Base-by-base conservation (phyloP, 2,888 invertebrate genomes). In the Andrena hattorfiana region DNA sequence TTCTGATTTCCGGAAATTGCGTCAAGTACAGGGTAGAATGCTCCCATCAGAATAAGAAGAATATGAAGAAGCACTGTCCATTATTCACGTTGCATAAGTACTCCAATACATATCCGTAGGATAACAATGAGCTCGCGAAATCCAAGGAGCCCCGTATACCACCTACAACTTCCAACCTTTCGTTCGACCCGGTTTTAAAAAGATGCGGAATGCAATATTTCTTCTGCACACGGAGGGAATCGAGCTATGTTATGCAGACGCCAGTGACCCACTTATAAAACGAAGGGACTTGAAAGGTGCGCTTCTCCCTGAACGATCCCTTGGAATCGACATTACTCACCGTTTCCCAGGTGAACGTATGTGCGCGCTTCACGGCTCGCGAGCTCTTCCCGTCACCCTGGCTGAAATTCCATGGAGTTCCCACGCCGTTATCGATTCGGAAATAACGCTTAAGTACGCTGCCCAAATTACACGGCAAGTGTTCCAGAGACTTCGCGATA, bases 191-290 rank as follows among this genome's bases (percentile, higher is more conserved):
- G 35, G 60, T 76, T 77, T 54, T 51, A 59, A 80, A 72, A 75
- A 67, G 62, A 68, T 64, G 63, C 63, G 62, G 75, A 80, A 68
- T 72, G 81, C 68, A 48, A 80, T 75, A 82, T 80, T 76, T 83
- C 80, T 72, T 76, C 59, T 35, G 51, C 26, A 16, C 26, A 13
- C 20, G 30, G 51, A 28, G 59, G 30, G 48, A 72, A 64, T 76
- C 60, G 51, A 49, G 48, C 59, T 51, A 59, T 64, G 26, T 69
- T 69, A 72, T 69, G 42, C 26, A 60, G 51, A 30, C 28, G 20
- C 23, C n/a, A 60, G 76, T 76, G 83, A 76, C 66, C 80, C 54
- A 80, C 59, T 80, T 80, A 54, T 42, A 49, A 48, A 64, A 10
- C 8, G 64, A 64, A 76, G 32, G 13, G 13, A 69, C 28, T 64